Evolutionary conservation across 1,140 invertebrate genomes (phyloP).

Genomic region (Drosophila seguyi): DNA sequence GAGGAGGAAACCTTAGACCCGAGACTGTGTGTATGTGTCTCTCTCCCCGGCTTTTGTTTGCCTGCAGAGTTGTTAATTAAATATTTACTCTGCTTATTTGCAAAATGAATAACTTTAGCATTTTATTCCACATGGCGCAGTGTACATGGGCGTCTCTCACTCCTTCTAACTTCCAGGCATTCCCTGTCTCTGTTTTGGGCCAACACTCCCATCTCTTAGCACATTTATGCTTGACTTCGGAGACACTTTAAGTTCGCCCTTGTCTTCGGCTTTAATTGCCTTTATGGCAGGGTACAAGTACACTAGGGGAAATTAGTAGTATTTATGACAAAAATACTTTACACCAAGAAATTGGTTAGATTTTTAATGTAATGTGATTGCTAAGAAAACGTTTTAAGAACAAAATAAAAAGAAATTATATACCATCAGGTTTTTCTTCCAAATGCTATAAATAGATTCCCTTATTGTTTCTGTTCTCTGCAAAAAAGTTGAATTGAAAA

Average conservation of each 20-base stretch:
- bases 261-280: conserved; percentile 33
- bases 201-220: conserved; percentile 53
- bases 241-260: conserved; percentile 54
- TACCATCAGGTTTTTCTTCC: too few species aligned
- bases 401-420: too few species aligned
- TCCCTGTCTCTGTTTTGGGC: background rate
- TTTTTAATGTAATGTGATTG: too few species aligned
- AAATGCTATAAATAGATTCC: too few species aligned
- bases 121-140: conserved; percentile 71
- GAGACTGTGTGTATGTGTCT: background rate
- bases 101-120: conserved; percentile 83
- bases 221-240: conserved; percentile 50
- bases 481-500: background rate
- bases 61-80: conserved; percentile 78
- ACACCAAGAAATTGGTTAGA: background rate
- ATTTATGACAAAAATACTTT: background rate
- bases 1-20: conserved; percentile 68
- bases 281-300: conserved; percentile 1
- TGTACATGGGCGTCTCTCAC: conserved; percentile 9
- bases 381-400: too few species aligned
- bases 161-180: conserved; percentile 6
- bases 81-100: conserved; percentile 83
- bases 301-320: conserved; percentile 1
- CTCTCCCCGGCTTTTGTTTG: conserved; percentile 27
- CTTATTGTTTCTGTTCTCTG: too few species aligned